These are phyloP conservation scores for Uria lomvia DNA, from an alignment of 2,113 vertebrate genomes.

Conservation along the genomic window DNA sequence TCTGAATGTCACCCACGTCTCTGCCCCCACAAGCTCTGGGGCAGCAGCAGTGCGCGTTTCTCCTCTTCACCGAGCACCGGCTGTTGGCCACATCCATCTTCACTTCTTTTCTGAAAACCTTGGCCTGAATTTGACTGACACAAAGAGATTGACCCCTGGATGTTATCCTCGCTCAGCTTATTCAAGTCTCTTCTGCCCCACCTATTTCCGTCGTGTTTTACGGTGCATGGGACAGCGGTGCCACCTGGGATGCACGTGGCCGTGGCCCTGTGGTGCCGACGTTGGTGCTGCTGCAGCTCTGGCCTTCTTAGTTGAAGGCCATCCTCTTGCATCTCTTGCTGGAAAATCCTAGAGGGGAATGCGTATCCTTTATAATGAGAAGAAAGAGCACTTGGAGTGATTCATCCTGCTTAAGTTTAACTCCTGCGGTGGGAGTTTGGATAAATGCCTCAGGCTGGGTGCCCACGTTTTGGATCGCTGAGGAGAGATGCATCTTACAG, in stretches of 20 bases:
- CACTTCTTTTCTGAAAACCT: neutral
- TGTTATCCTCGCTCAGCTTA: neutral
- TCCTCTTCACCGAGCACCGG: neutral
- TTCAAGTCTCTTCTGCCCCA: neutral
- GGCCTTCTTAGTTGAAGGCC: neutral
- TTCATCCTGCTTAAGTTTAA: neutral
- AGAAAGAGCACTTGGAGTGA: neutral
- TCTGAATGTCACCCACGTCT: neutral
- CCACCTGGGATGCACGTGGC: neutral
- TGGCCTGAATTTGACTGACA: neutral
- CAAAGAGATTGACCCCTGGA: neutral
- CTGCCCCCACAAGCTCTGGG: neutral
- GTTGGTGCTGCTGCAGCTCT: neutral
- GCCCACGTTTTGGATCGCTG: accelerated
- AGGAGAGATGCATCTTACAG: neutral
- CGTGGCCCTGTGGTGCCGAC: accelerated
- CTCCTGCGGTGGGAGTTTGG: neutral
- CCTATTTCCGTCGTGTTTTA: neutral
- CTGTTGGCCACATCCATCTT: neutral
- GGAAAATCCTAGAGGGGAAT: neutral
- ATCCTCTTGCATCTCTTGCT: neutral
- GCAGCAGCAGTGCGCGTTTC: neutral
- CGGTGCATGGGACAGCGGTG: accelerated
- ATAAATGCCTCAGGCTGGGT: neutral
- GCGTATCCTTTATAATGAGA: neutral